Percentiles rank a stretch among this genome's conserved stretches.
These are phyloP conservation scores for Podarcis cretensis DNA, from an alignment of 2,113 vertebrate species.

Conservation along the genomic window DNA sequence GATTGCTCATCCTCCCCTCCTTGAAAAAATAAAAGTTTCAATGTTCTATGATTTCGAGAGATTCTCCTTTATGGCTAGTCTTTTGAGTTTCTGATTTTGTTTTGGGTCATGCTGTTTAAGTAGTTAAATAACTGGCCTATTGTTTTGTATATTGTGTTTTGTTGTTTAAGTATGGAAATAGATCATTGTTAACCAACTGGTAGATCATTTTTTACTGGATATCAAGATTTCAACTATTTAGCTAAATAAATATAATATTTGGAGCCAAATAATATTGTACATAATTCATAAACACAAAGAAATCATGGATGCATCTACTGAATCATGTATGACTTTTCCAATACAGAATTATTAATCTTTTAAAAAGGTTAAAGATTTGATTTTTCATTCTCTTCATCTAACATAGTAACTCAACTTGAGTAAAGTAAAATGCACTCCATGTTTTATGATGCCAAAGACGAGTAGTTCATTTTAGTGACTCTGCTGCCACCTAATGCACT, in stretches of 20 bases:
- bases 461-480: not conserved
- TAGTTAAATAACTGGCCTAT: not conserved
- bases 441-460: not conserved
- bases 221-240: not conserved
- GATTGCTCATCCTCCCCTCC: too few species aligned
- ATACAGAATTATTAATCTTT: not conserved
- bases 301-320: not conserved
- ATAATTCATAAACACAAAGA: not conserved
- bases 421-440: not conserved
- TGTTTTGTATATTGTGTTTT: not conserved
- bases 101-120: not conserved
- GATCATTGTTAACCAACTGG: not conserved
- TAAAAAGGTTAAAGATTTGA: not conserved
- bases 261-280: not conserved
- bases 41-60: too few species aligned
- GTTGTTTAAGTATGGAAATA: not conserved
- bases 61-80: too few species aligned
- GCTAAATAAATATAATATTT: not conserved
- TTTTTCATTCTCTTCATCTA: not conserved
- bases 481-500: slow-evolving; percentile 62
- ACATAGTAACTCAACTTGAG: not conserved
- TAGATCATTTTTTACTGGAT: not conserved
- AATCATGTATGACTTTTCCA: not conserved
- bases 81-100: too few species aligned
- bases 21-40: too few species aligned